These are phyloP conservation scores for Cryptotis parvus DNA, from an alignment of 2,113 vertebrate genomes.

Conservation along the genomic window DNA sequence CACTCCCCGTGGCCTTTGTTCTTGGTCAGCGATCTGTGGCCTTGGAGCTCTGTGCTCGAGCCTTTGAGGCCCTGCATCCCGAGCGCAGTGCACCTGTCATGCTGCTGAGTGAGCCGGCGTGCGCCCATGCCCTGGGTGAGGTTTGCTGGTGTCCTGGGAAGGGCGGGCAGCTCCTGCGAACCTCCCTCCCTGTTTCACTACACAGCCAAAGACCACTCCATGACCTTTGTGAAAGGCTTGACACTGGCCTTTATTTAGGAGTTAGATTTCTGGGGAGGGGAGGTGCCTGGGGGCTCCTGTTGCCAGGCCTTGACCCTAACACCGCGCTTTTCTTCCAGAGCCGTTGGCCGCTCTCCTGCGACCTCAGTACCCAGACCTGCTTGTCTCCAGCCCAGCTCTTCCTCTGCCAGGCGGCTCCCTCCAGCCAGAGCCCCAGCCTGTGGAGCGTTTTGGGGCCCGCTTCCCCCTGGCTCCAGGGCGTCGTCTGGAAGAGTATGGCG, in stretches of 20 bases:
- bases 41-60: constrained; percentile 84
- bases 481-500: constrained; percentile 87
- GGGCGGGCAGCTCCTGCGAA: neutral
- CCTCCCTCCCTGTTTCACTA: neutral
- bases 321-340: constrained; percentile 77
- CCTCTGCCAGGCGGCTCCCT: constrained; percentile 87
- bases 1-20: constrained; percentile 92
- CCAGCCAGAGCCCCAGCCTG: constrained; percentile 85
- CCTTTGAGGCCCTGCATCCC: constrained; percentile 89
- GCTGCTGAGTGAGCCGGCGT: constrained; percentile 92
- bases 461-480: constrained; percentile 84
- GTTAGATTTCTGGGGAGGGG: neutral
- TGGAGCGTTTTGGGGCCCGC: constrained; percentile 85
- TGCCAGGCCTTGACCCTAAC: constrained; percentile 11
- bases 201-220: too few relatives aligned
- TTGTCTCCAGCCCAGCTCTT: constrained; percentile 91
- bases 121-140: constrained; percentile 87
- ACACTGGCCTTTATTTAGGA: neutral
- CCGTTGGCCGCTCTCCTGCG: constrained; percentile 72
- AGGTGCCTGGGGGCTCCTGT: neutral
- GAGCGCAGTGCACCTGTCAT: constrained; percentile 87
- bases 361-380: constrained; percentile 88
- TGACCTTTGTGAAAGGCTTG: neutral
- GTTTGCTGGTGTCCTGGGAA: neutral
- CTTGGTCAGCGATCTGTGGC: constrained; percentile 90